Conservation (phyloP, 2,888 invertebrate species). For the Monopis laevigella region DNA sequence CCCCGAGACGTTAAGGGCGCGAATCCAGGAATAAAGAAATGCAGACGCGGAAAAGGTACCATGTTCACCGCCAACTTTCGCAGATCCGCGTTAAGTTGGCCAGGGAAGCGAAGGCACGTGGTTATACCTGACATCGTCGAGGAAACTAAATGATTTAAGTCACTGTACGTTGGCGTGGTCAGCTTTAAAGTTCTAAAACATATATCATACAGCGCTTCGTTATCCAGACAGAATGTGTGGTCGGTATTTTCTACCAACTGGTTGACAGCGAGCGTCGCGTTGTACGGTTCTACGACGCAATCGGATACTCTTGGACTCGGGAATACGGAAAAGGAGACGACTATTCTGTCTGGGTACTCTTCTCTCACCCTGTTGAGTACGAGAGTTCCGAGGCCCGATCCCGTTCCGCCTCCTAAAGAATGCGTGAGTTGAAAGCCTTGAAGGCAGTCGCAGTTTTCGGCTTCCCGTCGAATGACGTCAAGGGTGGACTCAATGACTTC, state of each 20-base stretch:
- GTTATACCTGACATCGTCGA: constrained; percentile 89
- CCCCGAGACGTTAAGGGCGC: constrained; percentile 82
- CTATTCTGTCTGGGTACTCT: constrained; percentile 89
- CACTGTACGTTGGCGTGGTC: constrained; percentile 80
- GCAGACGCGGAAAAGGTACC: constrained; percentile 73
- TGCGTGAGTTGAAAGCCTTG: constrained; percentile 88
- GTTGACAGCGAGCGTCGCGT: constrained; percentile 85
- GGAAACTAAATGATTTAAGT: constrained; percentile 84
- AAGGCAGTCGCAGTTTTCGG: constrained; percentile 90
- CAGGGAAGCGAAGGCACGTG: constrained; percentile 76
- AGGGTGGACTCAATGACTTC: constrained; percentile 84
- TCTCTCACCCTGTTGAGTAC: constrained; percentile 87
- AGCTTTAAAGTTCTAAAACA: constrained; percentile 81
- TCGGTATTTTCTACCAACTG: constrained; percentile 82
- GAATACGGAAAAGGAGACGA: constrained; percentile 83
- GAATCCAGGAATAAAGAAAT: constrained; percentile 67
- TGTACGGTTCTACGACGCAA: constrained; percentile 75
- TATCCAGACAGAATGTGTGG: constrained; percentile 76
- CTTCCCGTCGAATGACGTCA: constrained; percentile 84
- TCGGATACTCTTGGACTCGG: constrained; percentile 85
- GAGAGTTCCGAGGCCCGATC: constrained; percentile 67
- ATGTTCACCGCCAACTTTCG: constrained; percentile 56
- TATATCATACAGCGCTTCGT: constrained; percentile 77
- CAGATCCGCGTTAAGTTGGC: constrained; percentile 55
- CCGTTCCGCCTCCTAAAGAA: constrained; percentile 69